Evolutionary conservation across 2,113 vertebrate species (phyloP).

Genomic region (Podilymbus podiceps): DNA sequence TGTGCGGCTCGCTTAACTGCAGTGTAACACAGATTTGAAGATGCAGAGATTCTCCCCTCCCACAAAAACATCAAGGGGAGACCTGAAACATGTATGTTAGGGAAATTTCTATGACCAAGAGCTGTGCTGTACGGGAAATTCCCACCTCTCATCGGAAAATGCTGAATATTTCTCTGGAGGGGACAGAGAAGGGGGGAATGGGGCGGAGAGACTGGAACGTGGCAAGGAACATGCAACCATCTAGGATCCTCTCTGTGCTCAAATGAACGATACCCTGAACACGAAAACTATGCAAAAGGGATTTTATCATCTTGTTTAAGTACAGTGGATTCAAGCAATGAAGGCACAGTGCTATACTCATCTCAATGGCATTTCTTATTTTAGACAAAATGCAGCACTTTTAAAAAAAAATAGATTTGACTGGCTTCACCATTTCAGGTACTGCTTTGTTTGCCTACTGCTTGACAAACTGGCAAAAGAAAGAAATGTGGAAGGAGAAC

Average conservation of each 20-base stretch:
- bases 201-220: background rate
- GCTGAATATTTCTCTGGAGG: background rate
- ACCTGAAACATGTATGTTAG: background rate
- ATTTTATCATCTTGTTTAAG: background rate
- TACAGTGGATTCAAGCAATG: background rate
- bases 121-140: background rate
- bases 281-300: background rate
- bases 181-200: background rate
- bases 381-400: background rate
- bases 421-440: background rate
- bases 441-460: background rate
- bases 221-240: background rate
- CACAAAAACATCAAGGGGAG: background rate
- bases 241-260: background rate
- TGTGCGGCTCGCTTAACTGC: background rate
- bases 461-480: background rate
- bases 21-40: background rate
- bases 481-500: background rate
- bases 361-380: background rate
- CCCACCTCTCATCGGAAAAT: background rate
- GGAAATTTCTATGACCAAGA: background rate
- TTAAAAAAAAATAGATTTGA: background rate
- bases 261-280: background rate
- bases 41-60: background rate
- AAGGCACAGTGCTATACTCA: background rate